Evolutionary conservation across 2,113 vertebrate species (phyloP).

Genomic region (Paedocypris sp.): DNA sequence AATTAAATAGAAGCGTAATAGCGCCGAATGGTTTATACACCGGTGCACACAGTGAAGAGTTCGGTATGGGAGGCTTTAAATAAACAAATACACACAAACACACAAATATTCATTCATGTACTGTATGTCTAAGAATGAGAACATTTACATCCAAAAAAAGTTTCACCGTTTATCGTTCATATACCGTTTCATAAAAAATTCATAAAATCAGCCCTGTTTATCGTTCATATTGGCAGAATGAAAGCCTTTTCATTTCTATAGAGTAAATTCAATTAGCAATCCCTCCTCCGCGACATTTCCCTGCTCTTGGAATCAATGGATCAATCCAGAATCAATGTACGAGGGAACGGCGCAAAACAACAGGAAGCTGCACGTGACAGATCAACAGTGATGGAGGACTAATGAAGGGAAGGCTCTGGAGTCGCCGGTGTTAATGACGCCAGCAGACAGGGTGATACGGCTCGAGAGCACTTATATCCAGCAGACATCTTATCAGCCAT

Average conservation of each 20-base stretch:
- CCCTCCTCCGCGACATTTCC: not conserved
- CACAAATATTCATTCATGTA: no score
- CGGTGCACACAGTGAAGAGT: not conserved
- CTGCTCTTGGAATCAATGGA: constrained; percentile 4
- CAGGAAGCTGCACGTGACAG: constrained; percentile 19
- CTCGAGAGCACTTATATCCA: not conserved
- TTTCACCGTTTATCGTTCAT: no score
- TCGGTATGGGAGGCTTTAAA: no score
- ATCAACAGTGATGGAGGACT: constrained; percentile 26
- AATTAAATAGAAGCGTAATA: not conserved
- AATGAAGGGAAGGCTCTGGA: constrained; percentile 28
- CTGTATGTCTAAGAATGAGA: no score
- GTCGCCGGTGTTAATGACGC: constrained; percentile 18
- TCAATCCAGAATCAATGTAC: constrained; percentile 21
- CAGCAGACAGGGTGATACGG: constrained; percentile 20
- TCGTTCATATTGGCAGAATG: constrained; percentile 22
- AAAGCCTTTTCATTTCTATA: constrained; percentile 19
- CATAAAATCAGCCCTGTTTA: no score
- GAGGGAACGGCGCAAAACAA: constrained; percentile 27
- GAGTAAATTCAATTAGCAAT: constrained; percentile 21
- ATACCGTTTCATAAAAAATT: no score
- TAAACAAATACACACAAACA: no score
- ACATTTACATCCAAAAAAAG: no score
- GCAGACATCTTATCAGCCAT: constrained; percentile 20
- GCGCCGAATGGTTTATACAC: no score